Evolutionary conservation across 2,888 invertebrate genomes (phyloP).

Genomic region (Volucella zonaria): DNA sequence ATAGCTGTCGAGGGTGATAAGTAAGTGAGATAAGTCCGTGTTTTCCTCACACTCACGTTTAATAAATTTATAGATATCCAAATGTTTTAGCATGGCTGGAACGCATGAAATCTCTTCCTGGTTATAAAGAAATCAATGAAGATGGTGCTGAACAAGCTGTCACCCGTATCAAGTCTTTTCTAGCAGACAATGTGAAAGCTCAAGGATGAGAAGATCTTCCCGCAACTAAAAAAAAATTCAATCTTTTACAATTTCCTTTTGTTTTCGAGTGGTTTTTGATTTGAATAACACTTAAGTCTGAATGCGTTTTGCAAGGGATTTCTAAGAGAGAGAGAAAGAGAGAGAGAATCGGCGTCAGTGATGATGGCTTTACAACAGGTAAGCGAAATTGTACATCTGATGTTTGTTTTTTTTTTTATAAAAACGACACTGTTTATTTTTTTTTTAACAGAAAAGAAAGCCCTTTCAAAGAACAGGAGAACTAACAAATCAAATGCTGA

Average conservation of each 20-base stretch:
- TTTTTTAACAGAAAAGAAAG: too few species aligned
- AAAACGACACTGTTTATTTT: too few species aligned
- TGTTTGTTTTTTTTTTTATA: too few species aligned
- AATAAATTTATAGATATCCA: constrained; percentile 75
- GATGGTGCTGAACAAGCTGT: constrained; percentile 78
- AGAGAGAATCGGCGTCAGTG: too few species aligned
- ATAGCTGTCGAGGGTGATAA: constrained; percentile 79
- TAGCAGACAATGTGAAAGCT: constrained; percentile 77
- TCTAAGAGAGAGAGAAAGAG: too few species aligned
- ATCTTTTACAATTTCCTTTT: neutral
- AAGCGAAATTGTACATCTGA: too few species aligned
- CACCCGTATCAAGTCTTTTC: constrained; percentile 76
- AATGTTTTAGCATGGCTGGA: constrained; percentile 78
- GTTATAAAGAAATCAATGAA: constrained; percentile 79
- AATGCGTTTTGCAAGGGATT: too few species aligned
- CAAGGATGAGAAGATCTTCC: constrained; percentile 10
- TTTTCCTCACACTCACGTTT: neutral
- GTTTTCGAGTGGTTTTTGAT: too few species aligned
- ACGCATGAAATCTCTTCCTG: constrained; percentile 78
- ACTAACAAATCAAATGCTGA: too few species aligned
- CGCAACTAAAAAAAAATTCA: neutral
- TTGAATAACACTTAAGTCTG: too few species aligned
- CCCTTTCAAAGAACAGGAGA: too few species aligned
- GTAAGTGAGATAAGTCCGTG: constrained; percentile 49
- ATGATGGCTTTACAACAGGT: too few species aligned